Evolutionary conservation across 2,888 invertebrate genomes (phyloP).

Genomic region (Noctua janthina): DNA sequence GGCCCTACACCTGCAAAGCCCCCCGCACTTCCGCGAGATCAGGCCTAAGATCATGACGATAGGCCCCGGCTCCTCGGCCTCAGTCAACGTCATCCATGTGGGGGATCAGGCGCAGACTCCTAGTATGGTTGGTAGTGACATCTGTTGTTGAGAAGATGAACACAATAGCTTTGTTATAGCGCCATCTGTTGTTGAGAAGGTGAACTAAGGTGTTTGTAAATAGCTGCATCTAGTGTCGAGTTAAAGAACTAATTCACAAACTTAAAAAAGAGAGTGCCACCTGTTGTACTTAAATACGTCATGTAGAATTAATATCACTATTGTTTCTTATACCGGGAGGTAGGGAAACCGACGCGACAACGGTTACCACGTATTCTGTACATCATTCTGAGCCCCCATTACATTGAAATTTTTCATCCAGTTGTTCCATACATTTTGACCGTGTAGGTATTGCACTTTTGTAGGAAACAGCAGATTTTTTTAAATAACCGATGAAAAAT

Average conservation of each 20-base stretch:
- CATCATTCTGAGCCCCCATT: too few species aligned
- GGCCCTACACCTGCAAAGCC: slow-evolving; percentile 62
- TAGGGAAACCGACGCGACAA: too few species aligned
- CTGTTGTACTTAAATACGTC: not conserved
- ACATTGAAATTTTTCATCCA: too few species aligned
- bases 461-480: too few species aligned
- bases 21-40: slow-evolving; percentile 76
- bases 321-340: not conserved
- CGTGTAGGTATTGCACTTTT: too few species aligned
- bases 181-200: not conserved
- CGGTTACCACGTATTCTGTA: too few species aligned
- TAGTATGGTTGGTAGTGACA: slow-evolving; percentile 53
- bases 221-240: not conserved
- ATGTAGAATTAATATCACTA: not conserved
- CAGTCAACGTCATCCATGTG: slow-evolving; percentile 85
- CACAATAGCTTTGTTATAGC: not conserved
- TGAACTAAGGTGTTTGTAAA: not conserved
- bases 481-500: too few species aligned
- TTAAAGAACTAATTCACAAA: not conserved
- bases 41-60: slow-evolving; percentile 84
- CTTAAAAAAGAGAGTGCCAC: not conserved
- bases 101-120: slow-evolving; percentile 74
- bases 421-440: too few species aligned
- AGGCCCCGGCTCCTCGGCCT: slow-evolving; percentile 76
- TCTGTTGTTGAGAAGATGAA: not conserved